These are phyloP conservation scores for Drosophila nebulosa DNA, from an alignment of 1,140 invertebrate genomes.

Conservation along the genomic window DNA sequence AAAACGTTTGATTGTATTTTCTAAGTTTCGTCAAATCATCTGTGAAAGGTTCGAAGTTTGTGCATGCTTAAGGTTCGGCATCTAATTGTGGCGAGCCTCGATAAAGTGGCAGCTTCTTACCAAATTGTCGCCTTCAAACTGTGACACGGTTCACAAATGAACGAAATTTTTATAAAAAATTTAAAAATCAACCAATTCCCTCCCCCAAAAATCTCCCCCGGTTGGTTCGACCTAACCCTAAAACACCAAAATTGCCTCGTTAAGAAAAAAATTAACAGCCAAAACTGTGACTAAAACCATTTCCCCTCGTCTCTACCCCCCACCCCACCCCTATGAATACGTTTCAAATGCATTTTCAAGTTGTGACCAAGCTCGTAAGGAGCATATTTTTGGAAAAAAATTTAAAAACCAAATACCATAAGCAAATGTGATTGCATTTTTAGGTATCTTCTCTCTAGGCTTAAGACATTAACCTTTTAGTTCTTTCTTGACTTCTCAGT, in stretches of 20 bases:
- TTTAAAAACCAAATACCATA: slow-evolving; percentile 33
- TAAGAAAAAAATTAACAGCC: slow-evolving; percentile 38
- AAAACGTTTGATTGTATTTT: slow-evolving; percentile 6
- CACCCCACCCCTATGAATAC: not conserved
- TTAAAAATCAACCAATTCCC: slow-evolving; percentile 18
- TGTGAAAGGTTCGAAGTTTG: slow-evolving; percentile 44
- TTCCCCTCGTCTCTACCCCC: not conserved
- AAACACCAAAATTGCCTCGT: slow-evolving; percentile 53
- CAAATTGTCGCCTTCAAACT: slow-evolving; percentile 33
- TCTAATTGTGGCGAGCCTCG: not conserved
- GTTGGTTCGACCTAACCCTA: slow-evolving; percentile 32
- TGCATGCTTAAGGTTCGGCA: not conserved
- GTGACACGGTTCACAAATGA: slow-evolving; percentile 39
- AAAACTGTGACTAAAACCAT: slow-evolving; percentile 47
- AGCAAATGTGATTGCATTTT: slow-evolving; percentile 46
- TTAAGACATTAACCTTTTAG: slow-evolving; percentile 16
- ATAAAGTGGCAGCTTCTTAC: not conserved
- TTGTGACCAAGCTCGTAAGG: slow-evolving; percentile 28
- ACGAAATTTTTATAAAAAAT: slow-evolving; percentile 65
- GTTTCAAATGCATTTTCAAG: slow-evolving; percentile 25
- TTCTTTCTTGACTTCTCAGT: slow-evolving; percentile 1
- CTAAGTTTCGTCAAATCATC: slow-evolving; percentile 72
- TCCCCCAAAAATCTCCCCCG: slow-evolving; percentile 2
- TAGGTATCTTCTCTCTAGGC: slow-evolving; percentile 1
- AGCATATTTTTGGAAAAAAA: slow-evolving; percentile 62